A percentile compares a stretch with the other conserved stretches of the same genome.
Evolutionary conservation across 2,888 invertebrate species (phyloP).

Genomic region (Tachina grossa): DNA sequence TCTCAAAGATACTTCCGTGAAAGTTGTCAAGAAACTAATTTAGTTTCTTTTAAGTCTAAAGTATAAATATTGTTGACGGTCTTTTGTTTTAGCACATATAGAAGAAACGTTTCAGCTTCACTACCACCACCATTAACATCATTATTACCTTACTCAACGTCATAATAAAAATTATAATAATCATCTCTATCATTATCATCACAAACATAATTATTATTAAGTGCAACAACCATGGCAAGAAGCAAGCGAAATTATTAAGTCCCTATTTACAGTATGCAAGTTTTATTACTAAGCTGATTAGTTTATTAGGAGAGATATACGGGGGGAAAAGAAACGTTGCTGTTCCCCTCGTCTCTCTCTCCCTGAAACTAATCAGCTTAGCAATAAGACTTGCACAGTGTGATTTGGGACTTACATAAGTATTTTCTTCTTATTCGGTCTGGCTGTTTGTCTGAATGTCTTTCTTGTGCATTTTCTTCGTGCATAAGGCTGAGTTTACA

Average conservation of each 20-base stretch:
- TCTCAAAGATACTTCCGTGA: constrained; percentile 76
- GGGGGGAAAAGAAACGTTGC: no score
- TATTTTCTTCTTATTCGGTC: constrained; percentile 45
- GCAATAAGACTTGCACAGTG: no score
- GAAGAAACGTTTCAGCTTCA: constrained; percentile 5
- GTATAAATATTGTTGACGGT: constrained; percentile 79
- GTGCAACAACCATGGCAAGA: constrained; percentile 19
- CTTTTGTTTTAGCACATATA: constrained; percentile 42
- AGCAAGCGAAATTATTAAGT: constrained; percentile 36
- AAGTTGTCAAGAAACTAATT: constrained; percentile 82
- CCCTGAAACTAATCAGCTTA: no score
- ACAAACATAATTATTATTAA: constrained; percentile 16
- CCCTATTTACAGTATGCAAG: no score
- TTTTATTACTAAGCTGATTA: no score
- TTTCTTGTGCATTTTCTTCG: constrained; percentile 40
- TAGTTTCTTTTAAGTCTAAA: constrained; percentile 78
- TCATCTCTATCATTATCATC: constrained; percentile 32
- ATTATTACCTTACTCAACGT: constrained; percentile 27
- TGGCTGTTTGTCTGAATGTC: constrained; percentile 1
- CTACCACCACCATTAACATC: constrained; percentile 3
- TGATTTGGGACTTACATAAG: no score
- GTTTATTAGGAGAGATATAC: no score
- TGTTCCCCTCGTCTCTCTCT: no score
- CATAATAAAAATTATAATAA: constrained; percentile 19
- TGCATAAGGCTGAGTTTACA: no score